Conservation (phyloP, 2,888 invertebrate species). For the Cryptocheilus praepositus region DNA sequence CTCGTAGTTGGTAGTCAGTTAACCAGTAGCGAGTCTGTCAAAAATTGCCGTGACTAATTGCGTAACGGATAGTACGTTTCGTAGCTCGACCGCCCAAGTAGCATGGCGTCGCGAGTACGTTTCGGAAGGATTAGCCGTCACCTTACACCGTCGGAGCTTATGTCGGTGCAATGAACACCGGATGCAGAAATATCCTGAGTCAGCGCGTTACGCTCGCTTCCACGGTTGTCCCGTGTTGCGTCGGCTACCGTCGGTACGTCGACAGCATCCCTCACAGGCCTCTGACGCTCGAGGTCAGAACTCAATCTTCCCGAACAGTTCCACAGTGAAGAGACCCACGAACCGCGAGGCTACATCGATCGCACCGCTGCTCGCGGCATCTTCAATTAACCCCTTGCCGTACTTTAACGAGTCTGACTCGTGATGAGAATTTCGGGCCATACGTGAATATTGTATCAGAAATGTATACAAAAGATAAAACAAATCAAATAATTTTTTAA, state of each 20-base stretch:
- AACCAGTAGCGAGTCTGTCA: background rate
- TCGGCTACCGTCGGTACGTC: slow-evolving; percentile 36
- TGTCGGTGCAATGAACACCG: slow-evolving; percentile 53
- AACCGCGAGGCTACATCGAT: too few relatives aligned
- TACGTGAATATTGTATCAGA: too few relatives aligned
- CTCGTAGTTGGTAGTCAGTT: too few relatives aligned
- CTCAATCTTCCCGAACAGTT: too few relatives aligned
- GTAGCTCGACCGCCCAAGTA: slow-evolving; percentile 23
- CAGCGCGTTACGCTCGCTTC: slow-evolving; percentile 40
- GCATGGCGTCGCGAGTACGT: slow-evolving; percentile 12
- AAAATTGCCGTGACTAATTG: slow-evolving; percentile 9
- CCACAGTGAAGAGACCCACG: too few relatives aligned
- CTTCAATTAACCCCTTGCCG: too few relatives aligned
- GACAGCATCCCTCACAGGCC: background rate
- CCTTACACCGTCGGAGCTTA: slow-evolving; percentile 47
- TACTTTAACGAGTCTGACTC: too few relatives aligned
- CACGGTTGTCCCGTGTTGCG: background rate
- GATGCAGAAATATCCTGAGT: slow-evolving; percentile 58
- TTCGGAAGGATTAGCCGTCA: slow-evolving; percentile 53
- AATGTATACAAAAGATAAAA: too few relatives aligned
- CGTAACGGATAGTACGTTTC: slow-evolving; percentile 5
- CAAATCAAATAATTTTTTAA: too few relatives aligned
- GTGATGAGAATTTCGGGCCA: too few relatives aligned
- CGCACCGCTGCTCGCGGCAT: too few relatives aligned
- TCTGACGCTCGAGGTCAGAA: too few relatives aligned